Evolutionary conservation across 2,113 vertebrate genomes (phyloP), one percentile per base, ranked within the genome.

Genomic region (Oriolus oriolus): DNA sequence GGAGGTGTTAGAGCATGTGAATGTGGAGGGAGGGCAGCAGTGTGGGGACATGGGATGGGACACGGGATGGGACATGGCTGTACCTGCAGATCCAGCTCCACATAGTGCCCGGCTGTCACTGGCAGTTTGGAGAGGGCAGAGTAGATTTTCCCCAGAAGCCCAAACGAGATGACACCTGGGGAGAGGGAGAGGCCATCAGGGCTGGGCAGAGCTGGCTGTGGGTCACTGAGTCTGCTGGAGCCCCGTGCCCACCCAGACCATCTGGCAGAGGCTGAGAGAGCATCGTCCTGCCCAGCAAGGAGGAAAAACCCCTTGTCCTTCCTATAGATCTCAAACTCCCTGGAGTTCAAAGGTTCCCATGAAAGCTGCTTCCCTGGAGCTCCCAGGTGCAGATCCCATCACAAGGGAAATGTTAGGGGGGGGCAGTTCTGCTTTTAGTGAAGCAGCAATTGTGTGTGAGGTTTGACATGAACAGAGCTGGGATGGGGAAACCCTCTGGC

Each of bases 61-160:
- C 61, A 80, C 0, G 2, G n/a, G 24, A 13, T 57, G 44, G n/a
- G 33, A 44, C 52, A 14, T 10, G 60, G 30, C 60, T 56, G 0
- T 85, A 97, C 97, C 97, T 93, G 91, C 50, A 98, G 49, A 52
- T 98, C 91, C 68, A 97, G 69, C 59, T 73, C 59, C n/a, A 87
- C 6, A 1, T 20, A 86, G 0, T 82, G 50, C 49, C 50, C 91
- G 0, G 74, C 3, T 0, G 64, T 65, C 78, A 93, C 1, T 0
- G 94, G 86, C 28, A 91, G 4, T 9, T 10, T 59, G 78, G 90
- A 49, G 45, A 96, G 57, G 18, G 50, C 93, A 7, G 95, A 47
- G 41, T 88, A 27, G 93, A 95, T 70, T 60, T 85, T 90, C 22
- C 79, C 84, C 39, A 95, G 50, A 39, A 95, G 76, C 10, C 64